A percentile compares a stretch with the other conserved stretches of the same genome.
Conservation (phyloP, 2,113 vertebrate genomes). For the Urocynchramus pylzowi region DNA sequence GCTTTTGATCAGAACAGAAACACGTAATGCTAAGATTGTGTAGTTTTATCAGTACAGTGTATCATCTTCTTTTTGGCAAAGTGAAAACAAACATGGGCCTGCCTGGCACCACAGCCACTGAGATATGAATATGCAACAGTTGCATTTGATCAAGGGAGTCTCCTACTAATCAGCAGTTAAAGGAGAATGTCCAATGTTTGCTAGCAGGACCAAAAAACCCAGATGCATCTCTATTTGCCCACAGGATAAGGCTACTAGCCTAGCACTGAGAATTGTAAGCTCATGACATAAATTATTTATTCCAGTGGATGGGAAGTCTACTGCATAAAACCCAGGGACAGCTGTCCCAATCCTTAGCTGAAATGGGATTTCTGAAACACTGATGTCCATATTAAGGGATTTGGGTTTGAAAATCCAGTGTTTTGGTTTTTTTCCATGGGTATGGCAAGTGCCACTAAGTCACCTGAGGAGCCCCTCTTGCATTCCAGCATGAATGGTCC, state of each 20-base stretch:
- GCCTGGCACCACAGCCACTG: not conserved
- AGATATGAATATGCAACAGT: not conserved
- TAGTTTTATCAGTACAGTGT: not conserved
- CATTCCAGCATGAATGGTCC: not conserved
- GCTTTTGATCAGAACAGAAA: not conserved
- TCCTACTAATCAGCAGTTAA: not conserved
- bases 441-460: not conserved
- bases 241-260: not conserved
- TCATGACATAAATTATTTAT: not conserved
- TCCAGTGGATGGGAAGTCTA: not conserved
- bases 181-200: not conserved
- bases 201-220: not conserved
- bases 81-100: not conserved
- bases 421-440: not conserved
- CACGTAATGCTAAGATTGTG: not conserved
- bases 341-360: not conserved
- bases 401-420: not conserved
- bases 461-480: not conserved
- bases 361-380: not conserved
- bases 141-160: not conserved
- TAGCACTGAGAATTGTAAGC: not conserved
- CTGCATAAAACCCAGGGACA: not conserved
- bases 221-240: not conserved
- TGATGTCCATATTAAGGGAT: not conserved
- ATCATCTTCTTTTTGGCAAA: not conserved